These are phyloP conservation scores for Scaptomyza reducta DNA, from an alignment of 2,888 invertebrate genomes.

Conservation along the genomic window DNA sequence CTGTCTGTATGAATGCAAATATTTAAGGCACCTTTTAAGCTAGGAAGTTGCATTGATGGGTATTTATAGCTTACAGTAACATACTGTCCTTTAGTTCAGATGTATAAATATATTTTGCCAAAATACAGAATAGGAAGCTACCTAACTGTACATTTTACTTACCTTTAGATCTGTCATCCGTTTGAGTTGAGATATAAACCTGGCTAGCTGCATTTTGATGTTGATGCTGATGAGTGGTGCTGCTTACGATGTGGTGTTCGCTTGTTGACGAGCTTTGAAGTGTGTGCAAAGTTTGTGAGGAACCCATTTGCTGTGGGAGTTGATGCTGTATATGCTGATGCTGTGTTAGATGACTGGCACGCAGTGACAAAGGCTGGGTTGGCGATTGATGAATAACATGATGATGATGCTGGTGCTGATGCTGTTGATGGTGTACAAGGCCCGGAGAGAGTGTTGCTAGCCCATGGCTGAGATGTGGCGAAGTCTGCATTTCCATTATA, in stretches of 20 bases:
- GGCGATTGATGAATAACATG: slow-evolving; percentile 47
- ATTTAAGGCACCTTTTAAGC: background rate
- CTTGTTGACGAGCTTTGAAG: slow-evolving; percentile 49
- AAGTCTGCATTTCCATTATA: slow-evolving; percentile 83
- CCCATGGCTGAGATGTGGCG: slow-evolving; percentile 81
- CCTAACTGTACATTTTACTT: slow-evolving; percentile 17
- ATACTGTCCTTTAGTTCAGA: background rate
- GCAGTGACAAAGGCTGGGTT: slow-evolving; percentile 35
- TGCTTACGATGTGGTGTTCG: slow-evolving; percentile 43
- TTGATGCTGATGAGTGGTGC: slow-evolving; percentile 47
- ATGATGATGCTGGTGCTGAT: slow-evolving; percentile 39
- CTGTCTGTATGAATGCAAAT: background rate
- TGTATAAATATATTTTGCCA: background rate
- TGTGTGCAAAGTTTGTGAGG: slow-evolving; percentile 55
- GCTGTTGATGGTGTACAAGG: slow-evolving; percentile 45
- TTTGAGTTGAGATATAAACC: slow-evolving; percentile 46
- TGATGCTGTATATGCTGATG: slow-evolving; percentile 32
- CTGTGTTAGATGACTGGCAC: slow-evolving; percentile 39
- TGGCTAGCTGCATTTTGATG: slow-evolving; percentile 43
- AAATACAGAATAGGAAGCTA: background rate
- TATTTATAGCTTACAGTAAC: background rate
- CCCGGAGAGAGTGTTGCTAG: slow-evolving; percentile 74
- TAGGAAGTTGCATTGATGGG: background rate
- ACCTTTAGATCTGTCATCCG: slow-evolving; percentile 71
- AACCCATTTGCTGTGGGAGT: slow-evolving; percentile 39